phyloP scores from a whole-genome alignment of 2,888 invertebrate genomes.

The Polyommatus iphigenia region DNA sequence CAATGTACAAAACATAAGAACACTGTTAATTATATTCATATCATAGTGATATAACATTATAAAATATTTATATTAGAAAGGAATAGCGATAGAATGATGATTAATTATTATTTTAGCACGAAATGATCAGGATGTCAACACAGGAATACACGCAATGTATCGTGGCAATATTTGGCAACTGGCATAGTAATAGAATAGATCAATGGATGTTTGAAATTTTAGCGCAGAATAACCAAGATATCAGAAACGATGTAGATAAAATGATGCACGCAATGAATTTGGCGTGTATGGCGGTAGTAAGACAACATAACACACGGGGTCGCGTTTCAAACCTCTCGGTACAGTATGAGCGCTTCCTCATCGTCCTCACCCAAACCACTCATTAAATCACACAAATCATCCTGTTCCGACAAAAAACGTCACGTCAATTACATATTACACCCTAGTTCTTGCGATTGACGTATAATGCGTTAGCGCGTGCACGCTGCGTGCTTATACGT shows the following conservation, averaged over 20 bases:
- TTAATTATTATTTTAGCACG: not conserved
- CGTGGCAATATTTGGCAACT: not conserved
- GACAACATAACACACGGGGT: constrained; percentile 35
- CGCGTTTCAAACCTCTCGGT: constrained; percentile 69
- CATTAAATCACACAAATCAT: constrained; percentile 80
- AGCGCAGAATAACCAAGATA: not conserved
- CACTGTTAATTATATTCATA: not conserved
- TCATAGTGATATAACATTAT: not conserved
- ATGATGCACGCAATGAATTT: constrained; percentile 7
- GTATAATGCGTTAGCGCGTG: constrained; percentile 11
- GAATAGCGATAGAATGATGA: not conserved
- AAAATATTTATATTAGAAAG: not conserved
- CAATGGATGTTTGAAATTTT: no score
- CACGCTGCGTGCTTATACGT: not conserved
- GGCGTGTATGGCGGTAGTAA: constrained; percentile 5
- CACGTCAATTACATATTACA: constrained; percentile 41
- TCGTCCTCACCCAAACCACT: constrained; percentile 80
- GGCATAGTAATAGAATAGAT: not conserved
- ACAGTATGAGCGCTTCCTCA: constrained; percentile 72
- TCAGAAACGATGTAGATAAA: not conserved
- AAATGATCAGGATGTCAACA: not conserved
- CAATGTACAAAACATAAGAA: not conserved
- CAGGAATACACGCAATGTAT: not conserved
- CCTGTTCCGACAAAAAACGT: constrained; percentile 73
- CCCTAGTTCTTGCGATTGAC: constrained; percentile 1